These are phyloP conservation scores for Acanthurus lineatus DNA, from an alignment of 2,797 vertebrate genomes.

Conservation along the genomic window DNA sequence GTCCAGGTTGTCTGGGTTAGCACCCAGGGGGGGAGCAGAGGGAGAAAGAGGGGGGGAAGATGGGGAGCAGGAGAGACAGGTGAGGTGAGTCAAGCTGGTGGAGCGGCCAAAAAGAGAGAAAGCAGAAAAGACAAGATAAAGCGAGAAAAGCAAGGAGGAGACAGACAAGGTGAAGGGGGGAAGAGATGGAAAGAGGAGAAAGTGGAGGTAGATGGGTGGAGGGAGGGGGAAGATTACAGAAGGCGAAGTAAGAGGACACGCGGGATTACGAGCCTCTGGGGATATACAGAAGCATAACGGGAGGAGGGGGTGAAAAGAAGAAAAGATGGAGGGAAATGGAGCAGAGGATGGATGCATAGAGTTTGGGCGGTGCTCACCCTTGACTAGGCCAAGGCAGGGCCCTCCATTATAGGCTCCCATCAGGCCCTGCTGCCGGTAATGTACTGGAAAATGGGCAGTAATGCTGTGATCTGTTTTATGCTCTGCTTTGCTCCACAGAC, in stretches of 20 bases:
- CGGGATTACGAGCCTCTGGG: constrained; percentile 49
- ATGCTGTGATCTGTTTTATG: constrained; percentile 79
- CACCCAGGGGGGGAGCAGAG: constrained; percentile 42
- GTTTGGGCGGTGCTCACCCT: constrained; percentile 75
- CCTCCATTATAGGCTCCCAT: constrained; percentile 80
- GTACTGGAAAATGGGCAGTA: constrained; percentile 83
- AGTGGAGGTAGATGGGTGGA: constrained; percentile 22
- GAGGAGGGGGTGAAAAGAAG: constrained; percentile 16
- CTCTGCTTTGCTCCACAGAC: constrained; percentile 59
- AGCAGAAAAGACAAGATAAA: constrained; percentile 30
- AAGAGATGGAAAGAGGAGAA: constrained; percentile 28
- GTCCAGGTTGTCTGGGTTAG: constrained; percentile 67
- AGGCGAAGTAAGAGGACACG: constrained; percentile 39
- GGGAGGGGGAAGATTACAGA: constrained; percentile 28
- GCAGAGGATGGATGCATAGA: constrained; percentile 66
- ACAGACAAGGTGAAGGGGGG: constrained; percentile 34
- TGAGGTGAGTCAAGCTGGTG: constrained; percentile 50
- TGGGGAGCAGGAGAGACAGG: constrained; percentile 36
- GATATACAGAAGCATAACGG: constrained; percentile 49
- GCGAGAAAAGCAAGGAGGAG: constrained; percentile 21
- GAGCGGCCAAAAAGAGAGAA: constrained; percentile 26
- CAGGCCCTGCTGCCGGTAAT: constrained; percentile 80
- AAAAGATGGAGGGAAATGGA: constrained; percentile 47
- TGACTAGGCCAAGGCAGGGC: constrained; percentile 77
- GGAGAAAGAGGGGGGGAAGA: constrained; percentile 6